phyloP scores from a whole-genome alignment of 2,888 invertebrate species.

The Gasteruption jaculator region DNA sequence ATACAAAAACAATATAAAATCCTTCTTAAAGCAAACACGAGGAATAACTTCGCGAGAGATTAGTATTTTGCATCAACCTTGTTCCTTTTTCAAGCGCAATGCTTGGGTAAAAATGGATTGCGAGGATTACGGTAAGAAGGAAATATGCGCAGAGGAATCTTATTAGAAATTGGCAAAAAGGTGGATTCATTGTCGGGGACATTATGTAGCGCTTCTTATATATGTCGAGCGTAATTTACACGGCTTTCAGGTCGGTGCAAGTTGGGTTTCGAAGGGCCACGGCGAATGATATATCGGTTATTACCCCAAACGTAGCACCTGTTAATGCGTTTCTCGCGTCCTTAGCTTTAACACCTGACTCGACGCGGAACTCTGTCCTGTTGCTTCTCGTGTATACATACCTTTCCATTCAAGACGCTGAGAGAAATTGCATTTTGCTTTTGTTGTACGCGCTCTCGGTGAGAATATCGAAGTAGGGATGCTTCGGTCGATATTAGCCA shows the following conservation, averaged over 20 bases:
- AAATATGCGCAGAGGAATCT: too few species aligned
- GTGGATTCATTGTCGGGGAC: too few species aligned
- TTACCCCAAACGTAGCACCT: slow-evolving; percentile 41
- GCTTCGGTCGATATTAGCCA: slow-evolving; percentile 25
- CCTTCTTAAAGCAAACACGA: too few species aligned
- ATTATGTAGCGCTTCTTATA: too few species aligned
- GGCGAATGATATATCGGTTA: slow-evolving; percentile 43
- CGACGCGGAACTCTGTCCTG: slow-evolving; percentile 16
- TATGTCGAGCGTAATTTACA: too few species aligned
- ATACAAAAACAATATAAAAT: too few species aligned
- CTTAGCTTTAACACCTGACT: slow-evolving; percentile 37
- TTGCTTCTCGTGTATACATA: neutral
- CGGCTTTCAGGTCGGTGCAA: slow-evolving; percentile 14
- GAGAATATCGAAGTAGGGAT: slow-evolving; percentile 35
- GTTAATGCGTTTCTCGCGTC: slow-evolving; percentile 41
- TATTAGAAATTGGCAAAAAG: too few species aligned
- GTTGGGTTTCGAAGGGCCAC: slow-evolving; percentile 25
- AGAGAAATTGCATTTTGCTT: slow-evolving; percentile 36
- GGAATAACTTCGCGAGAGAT: too few species aligned
- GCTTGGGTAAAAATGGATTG: too few species aligned
- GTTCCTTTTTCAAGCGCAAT: too few species aligned
- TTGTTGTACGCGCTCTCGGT: slow-evolving; percentile 32
- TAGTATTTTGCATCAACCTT: too few species aligned
- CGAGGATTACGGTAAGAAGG: too few species aligned
- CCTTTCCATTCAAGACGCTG: slow-evolving; percentile 22